A percentile compares a stretch with the other conserved stretches of the same genome.
Conservation (phyloP, 2,113 vertebrate genomes). For the Hypanus sabinus region DNA sequence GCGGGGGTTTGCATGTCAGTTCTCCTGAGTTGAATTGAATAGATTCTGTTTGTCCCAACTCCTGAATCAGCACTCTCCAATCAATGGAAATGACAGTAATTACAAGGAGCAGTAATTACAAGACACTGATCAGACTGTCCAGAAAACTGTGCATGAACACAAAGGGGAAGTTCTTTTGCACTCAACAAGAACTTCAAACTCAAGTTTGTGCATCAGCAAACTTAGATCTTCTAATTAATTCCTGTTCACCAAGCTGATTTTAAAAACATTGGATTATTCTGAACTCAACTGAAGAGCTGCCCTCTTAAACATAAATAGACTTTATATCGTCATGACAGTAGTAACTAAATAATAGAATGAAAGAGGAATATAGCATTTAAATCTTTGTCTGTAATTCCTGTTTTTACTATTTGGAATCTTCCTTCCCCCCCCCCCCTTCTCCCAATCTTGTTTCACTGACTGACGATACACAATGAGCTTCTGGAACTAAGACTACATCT, state of each 20-base stretch:
- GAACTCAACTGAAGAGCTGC: not conserved
- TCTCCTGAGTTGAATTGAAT: not conserved
- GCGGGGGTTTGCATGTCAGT: not conserved
- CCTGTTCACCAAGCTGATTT: not conserved
- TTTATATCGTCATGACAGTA: not conserved
- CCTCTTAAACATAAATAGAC: not conserved
- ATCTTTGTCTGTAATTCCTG: not conserved
- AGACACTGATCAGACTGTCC: slow-evolving; percentile 19
- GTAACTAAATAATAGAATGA: slow-evolving; percentile 5
- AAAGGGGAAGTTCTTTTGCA: not conserved
- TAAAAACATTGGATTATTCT: not conserved
- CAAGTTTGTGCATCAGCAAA: not conserved
- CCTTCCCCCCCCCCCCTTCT: not conserved
- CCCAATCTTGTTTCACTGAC: not conserved
- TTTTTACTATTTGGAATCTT: not conserved
- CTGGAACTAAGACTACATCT: not conserved
- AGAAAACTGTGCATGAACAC: not conserved
- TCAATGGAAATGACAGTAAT: slow-evolving; percentile 36
- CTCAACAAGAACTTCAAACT: not conserved
- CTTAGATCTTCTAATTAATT: slow-evolving; percentile 3
- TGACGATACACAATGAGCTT: not conserved
- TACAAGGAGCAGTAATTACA: slow-evolving; percentile 26
- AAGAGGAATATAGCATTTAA: not conserved
- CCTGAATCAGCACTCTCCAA: not conserved
- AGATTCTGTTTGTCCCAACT: not conserved